Percentiles rank a stretch among this genome's conserved stretches.
Conservation (phyloP, 2,888 invertebrate species). For the Merodon equestris region DNA sequence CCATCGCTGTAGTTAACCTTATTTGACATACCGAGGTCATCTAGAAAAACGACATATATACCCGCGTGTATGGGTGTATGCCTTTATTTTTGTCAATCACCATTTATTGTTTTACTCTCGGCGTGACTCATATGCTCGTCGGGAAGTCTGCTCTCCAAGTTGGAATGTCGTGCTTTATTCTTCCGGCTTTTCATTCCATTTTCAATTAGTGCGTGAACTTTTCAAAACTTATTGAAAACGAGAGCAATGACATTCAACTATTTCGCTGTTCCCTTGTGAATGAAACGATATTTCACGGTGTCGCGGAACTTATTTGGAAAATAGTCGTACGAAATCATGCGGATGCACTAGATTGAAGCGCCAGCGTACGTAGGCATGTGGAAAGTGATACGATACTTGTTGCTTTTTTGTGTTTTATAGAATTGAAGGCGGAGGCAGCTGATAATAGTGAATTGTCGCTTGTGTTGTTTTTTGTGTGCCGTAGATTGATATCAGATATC, state of each 20-base stretch:
- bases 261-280: slow-evolving; percentile 20
- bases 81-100: too few species aligned
- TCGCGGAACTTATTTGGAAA: neutral
- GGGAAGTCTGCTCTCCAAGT: slow-evolving; percentile 10
- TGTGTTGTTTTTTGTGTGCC: too few species aligned
- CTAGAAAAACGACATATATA: too few species aligned
- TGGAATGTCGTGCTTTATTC: slow-evolving; percentile 13
- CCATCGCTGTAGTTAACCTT: too few species aligned
- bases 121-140: slow-evolving; percentile 31
- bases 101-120: slow-evolving; percentile 14
- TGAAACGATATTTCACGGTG: neutral
- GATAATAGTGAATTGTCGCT: too few species aligned
- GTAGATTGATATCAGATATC: too few species aligned
- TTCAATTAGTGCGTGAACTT: slow-evolving; percentile 6
- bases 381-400: too few species aligned
- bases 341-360: neutral
- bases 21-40: too few species aligned
- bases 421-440: too few species aligned
- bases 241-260: slow-evolving; percentile 43
- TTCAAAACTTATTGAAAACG: slow-evolving; percentile 31
- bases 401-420: too few species aligned
- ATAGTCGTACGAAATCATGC: too few species aligned
- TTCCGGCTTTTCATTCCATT: slow-evolving; percentile 34
- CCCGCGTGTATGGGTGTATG: too few species aligned
- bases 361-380: slow-evolving; percentile 4